Percentiles rank a stretch among this genome's conserved stretches.
phyloP scores from a whole-genome alignment of 2,888 invertebrate species.

The Pyrrhia umbra region DNA sequence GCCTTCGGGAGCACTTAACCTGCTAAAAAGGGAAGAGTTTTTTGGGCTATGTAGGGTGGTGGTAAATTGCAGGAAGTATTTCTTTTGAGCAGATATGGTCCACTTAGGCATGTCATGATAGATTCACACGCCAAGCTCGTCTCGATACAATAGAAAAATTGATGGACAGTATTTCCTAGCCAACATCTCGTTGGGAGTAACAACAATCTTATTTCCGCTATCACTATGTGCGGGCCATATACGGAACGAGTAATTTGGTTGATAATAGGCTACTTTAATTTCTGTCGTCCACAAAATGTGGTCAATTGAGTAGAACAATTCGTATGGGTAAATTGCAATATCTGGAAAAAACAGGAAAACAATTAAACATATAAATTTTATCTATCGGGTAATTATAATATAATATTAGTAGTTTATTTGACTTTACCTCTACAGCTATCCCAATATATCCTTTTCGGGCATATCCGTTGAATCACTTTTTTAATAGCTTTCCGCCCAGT shows the following conservation, averaged over 20 bases:
- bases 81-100: no score
- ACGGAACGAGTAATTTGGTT: conserved; percentile 14
- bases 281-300: conserved; percentile 8
- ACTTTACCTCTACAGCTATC: conserved; percentile 28
- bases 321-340: conserved; percentile 17
- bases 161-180: conserved; percentile 33
- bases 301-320: conserved; percentile 17
- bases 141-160: conserved; percentile 6
- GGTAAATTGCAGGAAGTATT: no score
- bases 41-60: no score
- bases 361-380: background rate
- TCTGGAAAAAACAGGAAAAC: conserved; percentile 14
- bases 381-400: background rate
- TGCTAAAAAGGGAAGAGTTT: no score
- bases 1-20: no score
- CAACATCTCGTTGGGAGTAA: background rate
- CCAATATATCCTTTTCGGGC: conserved; percentile 34
- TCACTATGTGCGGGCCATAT: conserved; percentile 12
- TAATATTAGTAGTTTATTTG: background rate
- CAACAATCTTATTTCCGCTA: background rate
- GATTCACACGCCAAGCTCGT: background rate
- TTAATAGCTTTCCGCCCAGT: conserved; percentile 11
- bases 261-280: background rate
- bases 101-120: no score
- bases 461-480: conserved; percentile 23